Conservation (phyloP, 2,797 vertebrate species). For the Scomberomorus guttatus region DNA sequence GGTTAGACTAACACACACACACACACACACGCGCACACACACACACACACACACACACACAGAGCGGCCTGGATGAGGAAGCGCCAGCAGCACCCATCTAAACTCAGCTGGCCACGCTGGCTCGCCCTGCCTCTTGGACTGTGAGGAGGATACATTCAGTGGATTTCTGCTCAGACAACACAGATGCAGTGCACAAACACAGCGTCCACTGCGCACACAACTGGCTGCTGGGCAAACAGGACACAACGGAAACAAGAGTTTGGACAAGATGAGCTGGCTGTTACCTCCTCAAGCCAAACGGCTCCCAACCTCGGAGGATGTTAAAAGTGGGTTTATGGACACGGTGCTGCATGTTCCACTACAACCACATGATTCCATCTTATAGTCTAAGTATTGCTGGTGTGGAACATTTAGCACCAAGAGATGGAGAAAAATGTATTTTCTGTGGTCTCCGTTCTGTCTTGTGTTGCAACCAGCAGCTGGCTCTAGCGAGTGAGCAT, state of each 20-base stretch:
- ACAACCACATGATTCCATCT: conserved; percentile 26
- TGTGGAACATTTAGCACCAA: conserved; percentile 24
- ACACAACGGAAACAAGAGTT: conserved; percentile 1
- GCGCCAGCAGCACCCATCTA: conserved; percentile 80
- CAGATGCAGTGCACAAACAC: conserved; percentile 76
- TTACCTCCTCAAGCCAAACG: neutral
- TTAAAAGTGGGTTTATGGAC: conserved; percentile 19
- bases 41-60: conserved; percentile 46
- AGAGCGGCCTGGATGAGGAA: conserved; percentile 54
- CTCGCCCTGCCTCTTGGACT: conserved; percentile 91
- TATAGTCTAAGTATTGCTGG: conserved; percentile 20
- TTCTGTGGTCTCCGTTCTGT: conserved; percentile 27
- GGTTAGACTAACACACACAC: conserved; percentile 7
- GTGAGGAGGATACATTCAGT: conserved; percentile 94
- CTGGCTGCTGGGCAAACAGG: conserved; percentile 44
- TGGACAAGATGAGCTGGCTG: neutral
- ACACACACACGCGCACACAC: conserved; percentile 25
- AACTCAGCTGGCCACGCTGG: conserved; percentile 85
- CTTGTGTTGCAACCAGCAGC: conserved; percentile 42
- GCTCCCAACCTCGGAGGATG: neutral
- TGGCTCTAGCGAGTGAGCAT: conserved; percentile 43
- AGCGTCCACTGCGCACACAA: conserved; percentile 37
- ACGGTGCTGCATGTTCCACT: conserved; percentile 15
- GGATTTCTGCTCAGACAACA: conserved; percentile 78
- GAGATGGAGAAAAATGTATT: neutral